phyloP scores from a whole-genome alignment of 2,888 invertebrate genomes.

The Gari tellinella region DNA sequence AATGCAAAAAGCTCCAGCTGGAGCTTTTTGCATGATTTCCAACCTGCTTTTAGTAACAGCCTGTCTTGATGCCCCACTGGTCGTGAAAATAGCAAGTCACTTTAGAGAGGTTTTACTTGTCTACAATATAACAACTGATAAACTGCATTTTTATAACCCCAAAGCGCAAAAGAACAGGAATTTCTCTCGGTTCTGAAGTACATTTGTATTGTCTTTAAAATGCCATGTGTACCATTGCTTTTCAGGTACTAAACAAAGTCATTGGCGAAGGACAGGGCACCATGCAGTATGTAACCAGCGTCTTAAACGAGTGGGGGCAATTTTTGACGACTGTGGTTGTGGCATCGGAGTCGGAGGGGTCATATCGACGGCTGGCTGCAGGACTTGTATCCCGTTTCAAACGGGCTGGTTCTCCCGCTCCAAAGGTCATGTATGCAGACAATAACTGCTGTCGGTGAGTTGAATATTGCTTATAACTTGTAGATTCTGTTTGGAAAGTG shows the following conservation, averaged over 20 bases:
- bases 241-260: constrained; percentile 13
- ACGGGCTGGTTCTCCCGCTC: not conserved
- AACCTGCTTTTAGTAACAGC: too few relatives aligned
- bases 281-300: constrained; percentile 16
- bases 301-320: constrained; percentile 13
- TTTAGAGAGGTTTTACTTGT: too few relatives aligned
- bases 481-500: too few relatives aligned
- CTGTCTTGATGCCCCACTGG: too few relatives aligned
- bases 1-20: too few relatives aligned
- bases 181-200: too few relatives aligned
- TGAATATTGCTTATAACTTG: too few relatives aligned
- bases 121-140: too few relatives aligned
- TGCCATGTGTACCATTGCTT: not conserved
- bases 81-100: too few relatives aligned
- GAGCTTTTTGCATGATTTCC: too few relatives aligned
- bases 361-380: constrained; percentile 1
- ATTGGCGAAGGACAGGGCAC: constrained; percentile 6
- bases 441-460: not conserved
- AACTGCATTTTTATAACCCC: too few relatives aligned
- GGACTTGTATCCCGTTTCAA: not conserved
- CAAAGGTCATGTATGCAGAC: not conserved
- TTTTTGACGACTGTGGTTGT: constrained; percentile 12
- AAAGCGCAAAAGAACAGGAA: too few relatives aligned
- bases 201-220: not conserved
- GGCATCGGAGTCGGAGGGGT: constrained; percentile 15